A percentile compares a stretch with the other conserved stretches of the same genome.
These are phyloP conservation scores for Hypocryptadius cinnamomeus DNA, from an alignment of 2,113 vertebrate genomes.

Conservation along the genomic window DNA sequence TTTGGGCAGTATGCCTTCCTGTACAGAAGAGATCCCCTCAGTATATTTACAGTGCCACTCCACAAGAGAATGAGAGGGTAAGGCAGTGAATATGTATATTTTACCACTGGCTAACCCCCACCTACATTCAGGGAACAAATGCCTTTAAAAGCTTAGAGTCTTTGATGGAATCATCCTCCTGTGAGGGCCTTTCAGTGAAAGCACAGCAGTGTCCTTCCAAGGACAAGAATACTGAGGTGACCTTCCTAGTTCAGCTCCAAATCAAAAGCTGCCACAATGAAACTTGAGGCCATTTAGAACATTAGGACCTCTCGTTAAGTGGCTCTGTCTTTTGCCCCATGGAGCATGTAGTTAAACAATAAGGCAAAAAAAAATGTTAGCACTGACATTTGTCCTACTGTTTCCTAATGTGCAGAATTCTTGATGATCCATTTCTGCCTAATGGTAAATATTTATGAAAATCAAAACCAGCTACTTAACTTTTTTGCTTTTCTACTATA, in stretches of 20 bases:
- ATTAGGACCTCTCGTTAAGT: background rate
- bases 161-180: background rate
- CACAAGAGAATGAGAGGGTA: background rate
- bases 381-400: background rate
- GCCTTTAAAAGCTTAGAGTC: background rate
- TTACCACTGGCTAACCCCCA: background rate
- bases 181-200: background rate
- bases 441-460: background rate
- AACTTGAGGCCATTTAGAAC: background rate
- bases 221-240: background rate
- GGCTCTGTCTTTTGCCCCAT: background rate
- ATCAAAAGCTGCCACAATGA: background rate
- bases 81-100: background rate
- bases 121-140: background rate
- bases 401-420: background rate
- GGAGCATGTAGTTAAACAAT: background rate
- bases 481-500: background rate
- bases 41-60: background rate
- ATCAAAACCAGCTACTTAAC: background rate
- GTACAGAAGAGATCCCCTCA: background rate
- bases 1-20: background rate
- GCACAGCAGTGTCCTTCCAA: background rate
- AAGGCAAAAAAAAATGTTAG: rapidly evolving
- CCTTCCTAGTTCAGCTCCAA: background rate
- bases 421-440: background rate